phyloP scores from a whole-genome alignment of 2,888 invertebrate species.

The Latrodectus hesperus region DNA sequence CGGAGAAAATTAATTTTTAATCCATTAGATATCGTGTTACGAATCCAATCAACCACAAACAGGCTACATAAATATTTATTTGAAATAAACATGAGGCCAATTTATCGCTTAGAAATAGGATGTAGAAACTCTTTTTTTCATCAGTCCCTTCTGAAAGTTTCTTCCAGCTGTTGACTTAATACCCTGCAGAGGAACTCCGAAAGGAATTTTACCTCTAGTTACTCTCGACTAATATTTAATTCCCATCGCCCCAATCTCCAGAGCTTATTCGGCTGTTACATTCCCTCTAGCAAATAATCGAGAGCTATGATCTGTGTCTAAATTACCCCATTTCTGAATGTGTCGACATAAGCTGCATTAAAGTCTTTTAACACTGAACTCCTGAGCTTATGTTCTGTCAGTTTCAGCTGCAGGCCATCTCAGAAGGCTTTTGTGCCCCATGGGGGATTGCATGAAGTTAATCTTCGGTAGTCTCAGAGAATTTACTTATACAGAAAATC shows the following conservation, averaged over 20 bases:
- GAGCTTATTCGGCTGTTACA: background rate
- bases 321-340: conserved; percentile 11
- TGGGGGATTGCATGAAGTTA: background rate
- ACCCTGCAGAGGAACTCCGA: too few relatives aligned
- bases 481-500: too few relatives aligned
- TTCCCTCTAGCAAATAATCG: background rate
- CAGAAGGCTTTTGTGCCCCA: background rate
- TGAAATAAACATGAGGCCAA: too few relatives aligned
- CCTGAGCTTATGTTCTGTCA: conserved; percentile 1
- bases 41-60: too few relatives aligned
- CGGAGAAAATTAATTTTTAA: too few relatives aligned
- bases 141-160: too few relatives aligned
- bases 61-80: too few relatives aligned
- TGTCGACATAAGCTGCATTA: conserved; percentile 19
- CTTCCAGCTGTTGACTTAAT: too few relatives aligned
- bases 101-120: too few relatives aligned
- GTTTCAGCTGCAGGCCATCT: background rate
- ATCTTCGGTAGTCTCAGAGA: background rate
- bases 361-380: background rate
- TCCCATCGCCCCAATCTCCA: background rate
- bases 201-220: too few relatives aligned
- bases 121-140: too few relatives aligned
- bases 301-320: background rate
- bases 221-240: background rate
- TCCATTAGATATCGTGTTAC: too few relatives aligned